These are phyloP conservation scores for Ricordea florida DNA, from an alignment of 92 coral and sea anemone genomes.

Conservation along the genomic window DNA sequence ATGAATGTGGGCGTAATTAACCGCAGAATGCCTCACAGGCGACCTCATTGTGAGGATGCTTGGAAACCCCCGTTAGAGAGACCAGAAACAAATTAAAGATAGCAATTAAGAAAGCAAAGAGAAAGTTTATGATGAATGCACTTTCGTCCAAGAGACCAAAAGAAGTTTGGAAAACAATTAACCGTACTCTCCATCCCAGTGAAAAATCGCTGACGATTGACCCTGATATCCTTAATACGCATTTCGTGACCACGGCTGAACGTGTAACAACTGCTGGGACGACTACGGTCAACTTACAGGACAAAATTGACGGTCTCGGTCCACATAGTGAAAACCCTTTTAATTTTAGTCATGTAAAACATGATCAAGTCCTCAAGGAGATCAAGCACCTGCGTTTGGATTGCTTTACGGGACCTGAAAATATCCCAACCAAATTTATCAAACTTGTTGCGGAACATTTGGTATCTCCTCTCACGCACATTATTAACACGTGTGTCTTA, in stretches of 20 bases:
- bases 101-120: not conserved
- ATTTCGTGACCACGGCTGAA: not conserved
- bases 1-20: not conserved
- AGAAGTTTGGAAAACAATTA: not conserved
- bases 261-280: too few relatives aligned
- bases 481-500: conserved; percentile 18
- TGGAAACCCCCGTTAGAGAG: conserved; percentile 5
- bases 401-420: conserved; percentile 21
- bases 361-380: conserved; percentile 10
- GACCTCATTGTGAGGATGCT: not conserved
- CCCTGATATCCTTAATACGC: not conserved
- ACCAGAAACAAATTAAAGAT: conserved; percentile 6
- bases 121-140: not conserved
- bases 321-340: not conserved
- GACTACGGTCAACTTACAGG: too few relatives aligned
- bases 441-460: conserved; percentile 39
- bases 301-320: not conserved
- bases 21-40: not conserved
- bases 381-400: not conserved
- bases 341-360: not conserved
- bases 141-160: conserved; percentile 20
- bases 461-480: conserved; percentile 35
- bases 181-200: not conserved
- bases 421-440: conserved; percentile 16
- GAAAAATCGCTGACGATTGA: not conserved